Base-by-base conservation (phyloP, 2,797 vertebrate genomes). In the Orestias chungarensis region DNA sequence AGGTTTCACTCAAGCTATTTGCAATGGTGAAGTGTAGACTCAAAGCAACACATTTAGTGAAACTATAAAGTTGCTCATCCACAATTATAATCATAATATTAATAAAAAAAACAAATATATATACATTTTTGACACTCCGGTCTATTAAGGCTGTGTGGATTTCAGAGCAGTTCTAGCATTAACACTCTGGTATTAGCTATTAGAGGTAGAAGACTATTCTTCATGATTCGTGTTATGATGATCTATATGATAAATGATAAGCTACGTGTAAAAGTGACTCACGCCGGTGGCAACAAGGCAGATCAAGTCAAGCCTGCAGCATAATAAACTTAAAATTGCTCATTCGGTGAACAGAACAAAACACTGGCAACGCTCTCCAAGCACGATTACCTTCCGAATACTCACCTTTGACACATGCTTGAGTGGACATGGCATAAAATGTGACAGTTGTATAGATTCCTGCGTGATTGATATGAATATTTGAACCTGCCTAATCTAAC, bases 231-330 rank as follows among this genome's bases (percentile, higher is more conserved):
- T n/a, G n/a, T n/a, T n/a, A n/a, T n/a, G n/a, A n/a, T n/a, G n/a
- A n/a, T n/a, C n/a, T n/a, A n/a, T n/a, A n/a, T n/a, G n/a, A n/a
- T 38, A 10, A 10, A 4, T 10, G 4, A 61, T 1, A 46, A 54
- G 66, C 68, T 79, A 70, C 25, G 67, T 12, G 49, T n/a, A 14
- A 29, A 70, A 29, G 25, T 29, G 40, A 15, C 38, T 31, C 6
- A 17, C 70, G 42, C 50, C 27, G 44, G 6, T 44, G 12, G 25
- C 25, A 31, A n/a, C 35, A 62, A 70, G 68, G 55, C 55, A 38
- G 68, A 62, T 14, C 43, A 59, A 40, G 33, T 57, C 25, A 50
- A 77, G 55, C 29, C 29, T 73, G 20, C 6, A 71, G 31, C 44
- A 9, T 35, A 72, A 49, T 6, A 6, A 33, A 70, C 27, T 6